Percentiles rank a stretch among this genome's conserved stretches.
These are phyloP conservation scores for Agrenia bidenticulata DNA, from an alignment of 2,888 invertebrate genomes.

Conservation along the genomic window DNA sequence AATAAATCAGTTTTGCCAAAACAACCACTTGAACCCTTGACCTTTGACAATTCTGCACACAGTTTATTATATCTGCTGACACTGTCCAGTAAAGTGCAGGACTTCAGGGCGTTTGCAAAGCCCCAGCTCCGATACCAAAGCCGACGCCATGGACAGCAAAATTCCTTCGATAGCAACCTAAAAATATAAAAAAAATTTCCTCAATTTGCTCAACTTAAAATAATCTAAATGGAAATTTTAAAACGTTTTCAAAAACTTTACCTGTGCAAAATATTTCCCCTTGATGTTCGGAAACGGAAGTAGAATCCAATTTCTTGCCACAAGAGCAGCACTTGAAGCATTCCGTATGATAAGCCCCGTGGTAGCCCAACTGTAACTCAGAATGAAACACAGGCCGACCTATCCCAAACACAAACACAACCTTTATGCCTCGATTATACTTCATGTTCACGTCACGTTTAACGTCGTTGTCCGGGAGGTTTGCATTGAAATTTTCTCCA, in stretches of 20 bases:
- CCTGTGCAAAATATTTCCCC: constrained; percentile 90
- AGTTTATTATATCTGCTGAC: no score
- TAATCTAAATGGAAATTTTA: not conserved
- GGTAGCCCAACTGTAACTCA: constrained; percentile 36
- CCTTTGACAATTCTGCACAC: no score
- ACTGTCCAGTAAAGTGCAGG: no score
- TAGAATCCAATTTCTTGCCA: constrained; percentile 89
- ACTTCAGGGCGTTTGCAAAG: constrained; percentile 46
- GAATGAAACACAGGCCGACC: constrained; percentile 38
- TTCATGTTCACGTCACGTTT: no score
- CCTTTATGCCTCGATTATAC: not conserved
- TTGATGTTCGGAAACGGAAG: constrained; percentile 96
- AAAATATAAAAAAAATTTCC: not conserved
- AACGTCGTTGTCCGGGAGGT: no score
- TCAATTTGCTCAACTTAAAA: not conserved
- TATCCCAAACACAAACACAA: not conserved
- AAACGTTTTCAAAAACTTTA: constrained; percentile 6
- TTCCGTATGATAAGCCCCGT: constrained; percentile 42
- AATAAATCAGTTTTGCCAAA: no score
- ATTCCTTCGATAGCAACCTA: constrained; percentile 44
- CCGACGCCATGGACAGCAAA: constrained; percentile 39
- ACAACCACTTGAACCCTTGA: no score
- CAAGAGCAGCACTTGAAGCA: constrained; percentile 45
- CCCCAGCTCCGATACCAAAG: constrained; percentile 43
- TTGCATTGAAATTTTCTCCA: no score